phyloP scores from a whole-genome alignment of 1,140 invertebrate genomes.

The Formica exsecta region DNA sequence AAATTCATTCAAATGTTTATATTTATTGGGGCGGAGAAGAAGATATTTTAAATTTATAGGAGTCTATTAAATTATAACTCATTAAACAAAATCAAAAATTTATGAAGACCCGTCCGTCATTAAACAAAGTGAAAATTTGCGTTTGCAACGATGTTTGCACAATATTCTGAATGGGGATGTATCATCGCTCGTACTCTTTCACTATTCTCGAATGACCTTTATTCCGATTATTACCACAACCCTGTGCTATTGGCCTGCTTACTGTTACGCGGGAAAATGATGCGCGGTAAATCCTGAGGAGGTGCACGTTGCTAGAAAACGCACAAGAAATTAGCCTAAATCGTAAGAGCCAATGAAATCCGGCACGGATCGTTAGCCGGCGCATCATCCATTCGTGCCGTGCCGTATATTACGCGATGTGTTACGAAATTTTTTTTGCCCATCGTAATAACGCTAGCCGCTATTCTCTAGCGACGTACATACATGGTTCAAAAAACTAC shows the following conservation, averaged over 20 bases:
- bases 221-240: slow-evolving; percentile 21
- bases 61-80: not conserved
- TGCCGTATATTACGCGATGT: slow-evolving; percentile 62
- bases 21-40: too few relatives aligned
- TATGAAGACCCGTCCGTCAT: not conserved
- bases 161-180: not conserved
- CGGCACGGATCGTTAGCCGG: slow-evolving; percentile 56
- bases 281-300: not conserved
- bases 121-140: not conserved
- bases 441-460: slow-evolving; percentile 4
- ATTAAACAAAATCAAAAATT: not conserved
- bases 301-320: slow-evolving; percentile 40
- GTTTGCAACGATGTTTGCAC: not conserved
- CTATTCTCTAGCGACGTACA: not conserved
- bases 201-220: not conserved
- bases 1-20: too few relatives aligned
- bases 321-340: slow-evolving; percentile 60
- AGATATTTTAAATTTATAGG: not conserved
- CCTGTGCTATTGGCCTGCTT: slow-evolving; percentile 45
- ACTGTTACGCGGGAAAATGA: slow-evolving; percentile 34
- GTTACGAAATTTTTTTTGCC: slow-evolving; percentile 57
- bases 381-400: slow-evolving; percentile 60
- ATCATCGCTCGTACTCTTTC: not conserved
- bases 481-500: not conserved
- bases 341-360: slow-evolving; percentile 53